These are phyloP conservation scores for Drosophila meridiana DNA, from an alignment of 2,888 invertebrate species.

Conservation along the genomic window DNA sequence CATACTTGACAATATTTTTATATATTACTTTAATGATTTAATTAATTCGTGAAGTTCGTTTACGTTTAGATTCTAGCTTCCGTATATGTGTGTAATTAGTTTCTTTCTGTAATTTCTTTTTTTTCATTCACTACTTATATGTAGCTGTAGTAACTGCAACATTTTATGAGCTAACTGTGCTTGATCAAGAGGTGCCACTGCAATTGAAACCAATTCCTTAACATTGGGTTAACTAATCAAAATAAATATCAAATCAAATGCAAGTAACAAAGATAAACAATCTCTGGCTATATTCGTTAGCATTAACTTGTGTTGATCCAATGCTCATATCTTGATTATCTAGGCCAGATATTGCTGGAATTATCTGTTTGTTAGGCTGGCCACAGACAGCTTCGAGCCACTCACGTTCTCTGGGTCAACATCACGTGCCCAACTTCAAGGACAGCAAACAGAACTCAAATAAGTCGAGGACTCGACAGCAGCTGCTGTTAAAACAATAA, in stretches of 20 bases:
- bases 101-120: conserved; percentile 17
- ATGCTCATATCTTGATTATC: conserved; percentile 7
- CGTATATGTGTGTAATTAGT: conserved; percentile 23
- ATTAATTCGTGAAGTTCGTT: conserved; percentile 31
- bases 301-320: background rate
- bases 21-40: conserved; percentile 21
- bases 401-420: conserved; percentile 9
- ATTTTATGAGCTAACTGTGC: conserved; percentile 53
- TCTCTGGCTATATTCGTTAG: background rate
- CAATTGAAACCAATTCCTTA: conserved; percentile 25
- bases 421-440: conserved; percentile 11
- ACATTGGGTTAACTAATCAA: background rate
- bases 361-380: background rate
- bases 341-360: conserved; percentile 9
- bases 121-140: conserved; percentile 29
- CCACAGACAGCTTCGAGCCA: conserved; percentile 2
- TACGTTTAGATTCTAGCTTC: conserved; percentile 5
- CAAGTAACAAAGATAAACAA: background rate
- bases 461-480: background rate
- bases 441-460: conserved; percentile 4
- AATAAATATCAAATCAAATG: background rate
- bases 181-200: conserved; percentile 52
- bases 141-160: conserved; percentile 56
- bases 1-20: conserved; percentile 51
- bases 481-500: background rate